phyloP scores from a whole-genome alignment of 2,888 invertebrate genomes.

The Tolmerus cingulatus region DNA sequence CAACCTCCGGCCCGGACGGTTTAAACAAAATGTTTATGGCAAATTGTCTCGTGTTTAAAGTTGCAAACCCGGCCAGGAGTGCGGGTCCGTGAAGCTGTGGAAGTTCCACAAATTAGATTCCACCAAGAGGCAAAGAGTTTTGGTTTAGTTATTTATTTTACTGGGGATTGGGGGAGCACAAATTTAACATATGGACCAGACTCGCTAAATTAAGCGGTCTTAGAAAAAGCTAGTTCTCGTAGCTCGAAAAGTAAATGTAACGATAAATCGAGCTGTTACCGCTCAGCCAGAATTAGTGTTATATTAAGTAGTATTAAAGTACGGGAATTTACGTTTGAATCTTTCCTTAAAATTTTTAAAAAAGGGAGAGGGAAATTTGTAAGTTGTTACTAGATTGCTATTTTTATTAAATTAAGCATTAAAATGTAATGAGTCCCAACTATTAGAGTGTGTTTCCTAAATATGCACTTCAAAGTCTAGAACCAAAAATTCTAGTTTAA shows the following conservation, averaged over 20 bases:
- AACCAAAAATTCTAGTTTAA: no score
- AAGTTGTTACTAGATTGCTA: no score
- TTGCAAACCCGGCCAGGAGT: background rate
- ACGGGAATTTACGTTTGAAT: no score
- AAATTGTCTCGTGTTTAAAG: conserved; percentile 2
- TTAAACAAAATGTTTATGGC: conserved; percentile 23
- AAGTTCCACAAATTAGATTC: background rate
- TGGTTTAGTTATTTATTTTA: background rate
- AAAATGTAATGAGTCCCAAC: no score
- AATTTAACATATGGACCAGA: background rate
- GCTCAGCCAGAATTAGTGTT: background rate
- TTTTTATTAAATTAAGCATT: no score
- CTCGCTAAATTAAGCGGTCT: background rate
- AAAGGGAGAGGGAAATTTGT: no score
- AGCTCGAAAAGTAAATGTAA: background rate
- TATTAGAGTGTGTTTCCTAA: no score
- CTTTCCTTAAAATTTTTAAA: no score
- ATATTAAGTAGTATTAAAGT: no score
- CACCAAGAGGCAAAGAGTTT: background rate
- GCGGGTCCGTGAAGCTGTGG: background rate
- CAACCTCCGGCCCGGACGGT: background rate
- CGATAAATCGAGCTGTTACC: background rate
- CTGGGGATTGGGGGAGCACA: background rate
- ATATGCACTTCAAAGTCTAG: no score
- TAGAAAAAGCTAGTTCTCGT: background rate